A percentile compares a stretch with the other conserved stretches of the same genome.
phyloP scores from a whole-genome alignment of 1,140 invertebrate species.

The Nilaparvata lugens region DNA sequence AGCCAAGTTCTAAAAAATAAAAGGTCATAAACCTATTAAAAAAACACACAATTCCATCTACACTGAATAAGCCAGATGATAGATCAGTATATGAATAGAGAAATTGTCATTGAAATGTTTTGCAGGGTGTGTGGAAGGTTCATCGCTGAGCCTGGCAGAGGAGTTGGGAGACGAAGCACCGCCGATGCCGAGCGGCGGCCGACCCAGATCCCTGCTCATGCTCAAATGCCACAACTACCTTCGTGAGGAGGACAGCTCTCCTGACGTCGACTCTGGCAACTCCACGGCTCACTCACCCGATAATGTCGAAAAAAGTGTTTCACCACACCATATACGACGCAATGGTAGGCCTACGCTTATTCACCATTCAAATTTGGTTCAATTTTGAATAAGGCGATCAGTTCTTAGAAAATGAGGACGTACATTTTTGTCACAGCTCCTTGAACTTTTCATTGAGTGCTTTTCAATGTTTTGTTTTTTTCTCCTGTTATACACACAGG shows the following conservation, averaged over 20 bases:
- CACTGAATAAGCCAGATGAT: too few relatives aligned
- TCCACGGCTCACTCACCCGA: slow-evolving; percentile 84
- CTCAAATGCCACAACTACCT: slow-evolving; percentile 62
- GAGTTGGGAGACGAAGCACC: slow-evolving; percentile 24
- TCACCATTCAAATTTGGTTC: too few relatives aligned
- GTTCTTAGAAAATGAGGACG: too few relatives aligned
- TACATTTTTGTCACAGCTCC: too few relatives aligned
- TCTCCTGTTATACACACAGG: too few relatives aligned
- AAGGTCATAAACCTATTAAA: background rate
- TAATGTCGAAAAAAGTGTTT: slow-evolving; percentile 65
- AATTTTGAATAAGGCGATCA: too few relatives aligned
- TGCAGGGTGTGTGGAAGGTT: slow-evolving; percentile 15
- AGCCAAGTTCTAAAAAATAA: too few relatives aligned
- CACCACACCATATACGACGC: slow-evolving; percentile 40
- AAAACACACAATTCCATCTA: too few relatives aligned
- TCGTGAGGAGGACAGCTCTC: slow-evolving; percentile 54
- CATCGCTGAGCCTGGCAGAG: slow-evolving; percentile 24
- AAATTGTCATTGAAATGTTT: too few relatives aligned
- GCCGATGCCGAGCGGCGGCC: background rate
- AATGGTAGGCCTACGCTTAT: background rate
- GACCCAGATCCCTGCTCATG: slow-evolving; percentile 52
- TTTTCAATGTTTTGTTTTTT: too few relatives aligned
- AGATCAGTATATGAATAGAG: too few relatives aligned
- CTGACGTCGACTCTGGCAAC: slow-evolving; percentile 67
- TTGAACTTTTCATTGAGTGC: too few relatives aligned